phyloP scores from a whole-genome alignment of 2,797 vertebrate genomes.

The Anguilla pacifica region DNA sequence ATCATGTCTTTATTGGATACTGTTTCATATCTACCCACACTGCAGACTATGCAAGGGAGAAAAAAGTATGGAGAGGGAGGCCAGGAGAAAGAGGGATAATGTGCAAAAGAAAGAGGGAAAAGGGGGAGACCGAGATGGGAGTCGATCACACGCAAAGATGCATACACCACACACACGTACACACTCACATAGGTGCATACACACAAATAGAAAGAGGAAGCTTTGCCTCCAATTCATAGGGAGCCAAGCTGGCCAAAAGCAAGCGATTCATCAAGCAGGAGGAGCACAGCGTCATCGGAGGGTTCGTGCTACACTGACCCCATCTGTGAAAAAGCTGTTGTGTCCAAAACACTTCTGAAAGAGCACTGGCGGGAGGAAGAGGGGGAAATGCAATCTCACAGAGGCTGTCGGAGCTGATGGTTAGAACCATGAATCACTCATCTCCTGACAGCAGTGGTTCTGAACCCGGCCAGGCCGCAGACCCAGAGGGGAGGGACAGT shows the following conservation, averaged over 20 bases:
- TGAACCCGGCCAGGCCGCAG: neutral
- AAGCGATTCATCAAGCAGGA: neutral
- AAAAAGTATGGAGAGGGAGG: neutral
- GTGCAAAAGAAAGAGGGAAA: neutral
- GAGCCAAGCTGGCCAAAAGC: neutral
- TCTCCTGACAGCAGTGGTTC: neutral
- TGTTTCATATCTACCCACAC: neutral
- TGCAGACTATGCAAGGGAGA: neutral
- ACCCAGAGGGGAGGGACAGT: neutral
- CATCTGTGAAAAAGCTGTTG: neutral
- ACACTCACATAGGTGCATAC: neutral
- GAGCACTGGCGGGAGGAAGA: neutral
- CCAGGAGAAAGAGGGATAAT: neutral
- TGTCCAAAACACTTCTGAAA: conserved; percentile 2
- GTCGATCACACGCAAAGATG: neutral
- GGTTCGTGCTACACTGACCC: neutral
- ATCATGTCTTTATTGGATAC: neutral
- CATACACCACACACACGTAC: neutral
- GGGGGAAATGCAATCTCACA: neutral
- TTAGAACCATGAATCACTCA: conserved; percentile 9
- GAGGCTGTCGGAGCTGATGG: neutral
- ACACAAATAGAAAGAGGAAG: neutral
- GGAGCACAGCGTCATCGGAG: neutral
- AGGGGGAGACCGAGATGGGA: neutral
- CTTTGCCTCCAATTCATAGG: neutral